phyloP scores from a whole-genome alignment of 2,113 vertebrate species.

The Acrocephalus arundinaceus region DNA sequence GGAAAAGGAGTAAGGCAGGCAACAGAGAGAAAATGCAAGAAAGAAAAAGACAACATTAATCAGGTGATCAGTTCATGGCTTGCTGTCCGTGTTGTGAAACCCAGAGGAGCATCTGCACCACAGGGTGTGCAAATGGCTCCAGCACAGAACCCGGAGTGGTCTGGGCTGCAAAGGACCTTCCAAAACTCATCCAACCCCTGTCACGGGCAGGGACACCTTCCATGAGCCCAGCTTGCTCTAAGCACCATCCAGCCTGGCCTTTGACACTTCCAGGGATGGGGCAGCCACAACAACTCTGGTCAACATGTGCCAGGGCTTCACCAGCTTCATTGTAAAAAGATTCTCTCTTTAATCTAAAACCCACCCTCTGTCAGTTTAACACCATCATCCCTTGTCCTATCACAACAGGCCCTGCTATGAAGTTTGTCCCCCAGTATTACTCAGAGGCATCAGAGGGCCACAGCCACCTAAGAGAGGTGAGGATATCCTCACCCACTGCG shows the following conservation, averaged over 20 bases:
- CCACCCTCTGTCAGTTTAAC: neutral
- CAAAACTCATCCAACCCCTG: neutral
- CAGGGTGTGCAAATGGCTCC: neutral
- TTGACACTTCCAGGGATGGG: neutral
- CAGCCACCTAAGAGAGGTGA: rapidly evolving
- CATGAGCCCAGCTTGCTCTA: neutral
- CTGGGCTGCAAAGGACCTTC: neutral
- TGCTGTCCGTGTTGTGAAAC: rapidly evolving
- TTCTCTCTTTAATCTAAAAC: neutral
- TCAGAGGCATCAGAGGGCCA: neutral
- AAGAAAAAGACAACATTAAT: neutral
- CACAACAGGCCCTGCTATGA: neutral
- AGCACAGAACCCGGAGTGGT: neutral
- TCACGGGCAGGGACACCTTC: neutral
- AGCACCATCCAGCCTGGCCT: neutral
- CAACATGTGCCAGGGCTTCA: neutral
- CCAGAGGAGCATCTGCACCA: neutral
- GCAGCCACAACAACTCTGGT: neutral
- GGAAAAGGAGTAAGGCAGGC: conserved; percentile 51
- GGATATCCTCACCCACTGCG: neutral
- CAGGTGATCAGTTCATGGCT: neutral
- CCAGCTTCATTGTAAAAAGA: neutral
- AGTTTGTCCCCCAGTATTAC: neutral
- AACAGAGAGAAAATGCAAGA: conserved; percentile 1
- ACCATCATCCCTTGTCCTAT: neutral